Base-by-base conservation (phyloP, 1,140 invertebrate species). In the Oppia nitens region DNA sequence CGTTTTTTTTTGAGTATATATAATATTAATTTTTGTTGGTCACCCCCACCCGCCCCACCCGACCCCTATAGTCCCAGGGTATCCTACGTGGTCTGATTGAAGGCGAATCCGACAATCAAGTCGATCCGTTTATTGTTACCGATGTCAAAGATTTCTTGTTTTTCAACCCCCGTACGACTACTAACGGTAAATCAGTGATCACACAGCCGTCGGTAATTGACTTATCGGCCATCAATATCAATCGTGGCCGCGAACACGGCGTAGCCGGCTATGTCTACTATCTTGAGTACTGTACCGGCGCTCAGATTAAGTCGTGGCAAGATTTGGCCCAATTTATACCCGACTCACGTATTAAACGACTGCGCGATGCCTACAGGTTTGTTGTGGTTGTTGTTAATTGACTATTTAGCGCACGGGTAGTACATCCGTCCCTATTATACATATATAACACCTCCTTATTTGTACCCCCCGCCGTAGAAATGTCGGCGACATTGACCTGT, bases 121-220 rank as follows among this genome's bases (percentile, higher is more conserved):
- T 59, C 14, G 59, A 62, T 47, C 52, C 20, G 14, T 63, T 60
- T 25, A 55, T 62, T 25, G 55, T 58, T 25, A 51, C 20, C 21
- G 62, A 85, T 70, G 81, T 85, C 70, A 90, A 87, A 1, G 85
- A 89, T 68, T 87, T 86, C 69, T 72, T 91, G 0, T 66, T 27
- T 60, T 63, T 61, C 51, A 50, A 51, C 32, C 70, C 23, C 62
- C 67, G 20, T 63, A 68, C 51, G 47, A 60, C 82, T 84, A 68
- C 73, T 92, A n/a, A 89, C 87, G 0, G 86, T 88, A 68, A 86
- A 86, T 69, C 72, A 91, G 0, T 92, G n/a, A 91, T 66, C 84
- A 88, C 74, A 83, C 81, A 6, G 68, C 64, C 55, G 21, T 53
- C 26, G 54, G 65, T 66, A 4, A 26, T 61, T 20, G 66, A 67